phyloP scores from a whole-genome alignment of 2,888 invertebrate species.

The Machimus rusticus region DNA sequence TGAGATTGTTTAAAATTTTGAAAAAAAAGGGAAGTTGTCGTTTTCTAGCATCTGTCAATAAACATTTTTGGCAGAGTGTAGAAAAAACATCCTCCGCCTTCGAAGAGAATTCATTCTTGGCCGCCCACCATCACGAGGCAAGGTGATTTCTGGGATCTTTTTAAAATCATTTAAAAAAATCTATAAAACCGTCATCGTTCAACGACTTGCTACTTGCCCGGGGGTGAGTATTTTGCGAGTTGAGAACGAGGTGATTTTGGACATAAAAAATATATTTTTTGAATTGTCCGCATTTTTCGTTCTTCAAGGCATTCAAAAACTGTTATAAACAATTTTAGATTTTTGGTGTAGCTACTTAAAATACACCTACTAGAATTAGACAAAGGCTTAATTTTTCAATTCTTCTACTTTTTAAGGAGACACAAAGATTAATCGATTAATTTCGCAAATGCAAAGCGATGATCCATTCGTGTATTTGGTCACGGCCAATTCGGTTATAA shows the following conservation, averaged over 20 bases:
- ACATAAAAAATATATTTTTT: background rate
- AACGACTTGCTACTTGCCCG: background rate
- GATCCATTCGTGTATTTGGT: background rate
- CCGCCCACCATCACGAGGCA: background rate
- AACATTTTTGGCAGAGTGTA: background rate
- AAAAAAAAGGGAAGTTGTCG: background rate
- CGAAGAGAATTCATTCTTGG: background rate
- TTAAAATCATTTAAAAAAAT: background rate
- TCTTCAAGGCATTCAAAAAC: background rate
- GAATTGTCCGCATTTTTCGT: background rate
- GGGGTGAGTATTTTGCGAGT: background rate
- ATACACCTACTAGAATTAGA: background rate
- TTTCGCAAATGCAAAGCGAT: background rate
- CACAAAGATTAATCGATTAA: background rate
- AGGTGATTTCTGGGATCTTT: background rate
- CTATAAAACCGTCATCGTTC: background rate
- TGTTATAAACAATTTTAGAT: background rate
- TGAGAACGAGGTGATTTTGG: background rate
- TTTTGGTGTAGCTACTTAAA: background rate
- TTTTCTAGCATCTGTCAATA: background rate
- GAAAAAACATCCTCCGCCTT: background rate
- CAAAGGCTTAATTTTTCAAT: background rate
- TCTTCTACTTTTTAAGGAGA: background rate
- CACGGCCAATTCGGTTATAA: background rate
- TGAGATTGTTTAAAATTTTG: background rate